Evolutionary conservation across 2,113 vertebrate genomes (phyloP).

Genomic region (Phaethon lepturus): DNA sequence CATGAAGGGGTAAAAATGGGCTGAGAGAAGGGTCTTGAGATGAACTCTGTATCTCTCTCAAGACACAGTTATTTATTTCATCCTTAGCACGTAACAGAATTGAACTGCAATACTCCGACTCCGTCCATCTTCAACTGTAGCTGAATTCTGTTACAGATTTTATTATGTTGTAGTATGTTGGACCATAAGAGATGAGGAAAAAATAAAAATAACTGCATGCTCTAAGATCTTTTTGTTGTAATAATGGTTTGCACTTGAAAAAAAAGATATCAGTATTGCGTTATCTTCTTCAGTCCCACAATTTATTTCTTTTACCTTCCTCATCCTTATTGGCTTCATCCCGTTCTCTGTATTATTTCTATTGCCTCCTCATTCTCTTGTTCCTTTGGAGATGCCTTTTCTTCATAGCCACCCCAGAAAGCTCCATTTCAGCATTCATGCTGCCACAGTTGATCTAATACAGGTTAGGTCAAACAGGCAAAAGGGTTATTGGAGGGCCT

Average conservation of each 20-base stretch:
- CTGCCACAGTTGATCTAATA: not conserved
- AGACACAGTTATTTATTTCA: not conserved
- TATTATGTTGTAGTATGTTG: not conserved
- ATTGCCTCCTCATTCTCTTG: not conserved
- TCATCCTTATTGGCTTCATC: not conserved
- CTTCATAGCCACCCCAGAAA: not conserved
- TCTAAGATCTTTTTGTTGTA: not conserved
- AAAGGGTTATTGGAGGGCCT: not conserved
- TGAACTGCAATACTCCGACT: not conserved
- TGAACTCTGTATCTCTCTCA: not conserved
- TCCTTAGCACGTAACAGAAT: not conserved
- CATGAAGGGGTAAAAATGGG: not conserved
- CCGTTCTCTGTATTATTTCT: not conserved
- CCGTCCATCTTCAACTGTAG: not conserved
- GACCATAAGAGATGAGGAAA: not conserved
- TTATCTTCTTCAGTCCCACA: not conserved
- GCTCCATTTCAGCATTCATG: not conserved
- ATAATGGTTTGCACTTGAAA: not conserved
- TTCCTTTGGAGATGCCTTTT: not conserved
- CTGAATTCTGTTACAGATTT: not conserved
- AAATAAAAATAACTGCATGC: not conserved
- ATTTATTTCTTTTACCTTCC: not conserved
- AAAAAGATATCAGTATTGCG: not conserved
- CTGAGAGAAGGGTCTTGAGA: not conserved
- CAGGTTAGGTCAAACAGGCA: not conserved